Base-by-base conservation (phyloP, 2,113 vertebrate genomes). In the Tinamus guttatus region DNA sequence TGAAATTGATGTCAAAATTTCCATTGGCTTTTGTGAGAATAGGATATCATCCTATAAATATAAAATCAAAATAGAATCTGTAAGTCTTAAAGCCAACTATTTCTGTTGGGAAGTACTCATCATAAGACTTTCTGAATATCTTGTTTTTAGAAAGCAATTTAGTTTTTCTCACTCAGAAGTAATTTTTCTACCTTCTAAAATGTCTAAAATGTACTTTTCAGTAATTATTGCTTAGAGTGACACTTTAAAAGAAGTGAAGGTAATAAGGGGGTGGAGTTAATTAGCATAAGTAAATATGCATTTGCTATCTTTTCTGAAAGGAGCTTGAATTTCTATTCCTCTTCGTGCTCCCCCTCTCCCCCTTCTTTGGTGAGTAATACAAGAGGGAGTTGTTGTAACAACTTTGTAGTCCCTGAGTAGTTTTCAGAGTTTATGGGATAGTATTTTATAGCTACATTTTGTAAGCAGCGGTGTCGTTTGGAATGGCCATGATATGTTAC, bases 381-480 rank as follows among this genome's bases (percentile, higher is more conserved):
- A 60, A 74, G 80, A 62, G 79, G 45, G 78, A 89, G 63, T n/a
- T 89, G 54, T 86, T 93, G 8, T 90, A 82, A 70, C 3, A 8
- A 32, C 80, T 96, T 95, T 94, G 88, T 90, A 92, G 60, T 78
- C 32, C 70, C 91, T 12, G 13, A 91, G 94, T 90, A 81, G 75
- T 96, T 96, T 92, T 92, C 70, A 59, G 52, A 84, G 78, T 95
- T 96, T 97, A 94, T 87, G 80, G 74, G 64, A 75, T 32, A 40
- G 32, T 93, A 68, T 95, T 91, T 95, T 85, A 85, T 85, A 90
- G 52, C 49, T 93, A n/a, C 83, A 62, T 93, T 91, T 89, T 90
- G 84, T 91, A 88, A 94, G 81, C 67, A 81, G 38, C 56, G 40
- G 38, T 87, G 78, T 94, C 80, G 85, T 89, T 86, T 60, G 83